Base-by-base conservation (phyloP, 2,888 invertebrate genomes). In the Parnassius smintheus region DNA sequence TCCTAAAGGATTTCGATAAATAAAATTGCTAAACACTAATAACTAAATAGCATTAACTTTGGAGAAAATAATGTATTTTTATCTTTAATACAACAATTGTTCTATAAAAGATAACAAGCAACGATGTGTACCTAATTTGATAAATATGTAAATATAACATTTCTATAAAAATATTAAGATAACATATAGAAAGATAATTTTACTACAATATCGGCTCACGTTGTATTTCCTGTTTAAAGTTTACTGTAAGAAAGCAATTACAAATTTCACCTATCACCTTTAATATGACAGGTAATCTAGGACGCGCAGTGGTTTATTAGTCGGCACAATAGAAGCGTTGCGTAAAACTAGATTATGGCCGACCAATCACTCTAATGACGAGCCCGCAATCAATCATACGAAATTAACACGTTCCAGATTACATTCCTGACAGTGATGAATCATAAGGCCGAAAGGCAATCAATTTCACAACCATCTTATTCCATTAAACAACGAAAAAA, bases 381-480 rank as follows among this genome's bases (percentile, higher is more conserved):
- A 71, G 75, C 79, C 71, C 82, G 86, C 88, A 83, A 91, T 91
- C 86, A 91, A 91, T 91, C 91, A 91, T 86, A 85, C 79, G 73
- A 87, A 88, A 90, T 91, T 91, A 90, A 90, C 91, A 89, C 91
- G 84, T 89, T 83, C 81, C 86, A 85, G 82, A 88, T 85, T 86
- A 85, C 84, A 82, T 80, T 85, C 83, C 78, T 83, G 89, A 91
- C 91, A 88, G 78, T 91, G 91, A 91, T 91, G 89, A 91, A 91
- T 91, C 90, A 90, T 91, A 90, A 88, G 83, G 84, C 85, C 83
- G 80, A 88, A 88, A 90, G 86, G 87, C 91, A 91, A 91, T 91
- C 91, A 90, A 91, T 90, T 90, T 88, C 88, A 88, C 89, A 84
- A 88, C 78, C 90, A 89, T 85, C 90, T 89, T 90, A 90, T 90